Base-by-base conservation (phyloP, 2,888 invertebrate genomes). In the Orgyia antiqua region DNA sequence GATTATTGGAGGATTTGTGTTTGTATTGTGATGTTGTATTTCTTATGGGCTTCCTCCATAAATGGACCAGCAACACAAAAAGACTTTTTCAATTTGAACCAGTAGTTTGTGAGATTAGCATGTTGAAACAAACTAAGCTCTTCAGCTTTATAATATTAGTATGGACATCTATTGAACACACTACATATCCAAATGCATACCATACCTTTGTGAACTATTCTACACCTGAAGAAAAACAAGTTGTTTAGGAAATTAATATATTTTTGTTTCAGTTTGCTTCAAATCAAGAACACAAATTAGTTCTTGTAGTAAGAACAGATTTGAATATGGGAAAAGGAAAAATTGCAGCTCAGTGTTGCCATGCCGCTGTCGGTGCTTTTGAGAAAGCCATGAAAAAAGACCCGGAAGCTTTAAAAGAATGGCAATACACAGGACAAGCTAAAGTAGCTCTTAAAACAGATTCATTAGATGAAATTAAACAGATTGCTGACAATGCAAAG, bases 261-360 rank as follows among this genome's bases (percentile, higher is more conserved):
- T 11, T 18, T 37, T 30, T 42, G 33, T n/a, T n/a, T n/a, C 74
- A 86, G 84, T 72, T 71, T 33, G 39, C 61, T 13, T 69, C 82
- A 33, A 69, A 82, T 27, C 83, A 88, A 19, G 91, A 92, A 61
- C 91, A 90, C 56, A 95, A 98, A 77, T 86, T 98, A 78, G 92
- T 97, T 4, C 74, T 98, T 45, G 93, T 96, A 2, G 93, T 97
- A 3, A 87, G 97, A 54, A 94, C 91, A 62, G 98, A 98, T 59
- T 82, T 98, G 2, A 95, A 94, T 71, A 98, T 98, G 98, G 93
- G 95, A 8, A 97, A 97, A 84, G 96, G 98, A 1, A 98, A 98
- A 87, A 92, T 95, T 21, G 97, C 95, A 2, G 94, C 97, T 0
- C 97, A 97, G 72, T 97, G 96, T 75, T 91, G 93, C n/a, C 97